Conservation (phyloP, 2,888 invertebrate species). For the Amorpha juglandis region DNA sequence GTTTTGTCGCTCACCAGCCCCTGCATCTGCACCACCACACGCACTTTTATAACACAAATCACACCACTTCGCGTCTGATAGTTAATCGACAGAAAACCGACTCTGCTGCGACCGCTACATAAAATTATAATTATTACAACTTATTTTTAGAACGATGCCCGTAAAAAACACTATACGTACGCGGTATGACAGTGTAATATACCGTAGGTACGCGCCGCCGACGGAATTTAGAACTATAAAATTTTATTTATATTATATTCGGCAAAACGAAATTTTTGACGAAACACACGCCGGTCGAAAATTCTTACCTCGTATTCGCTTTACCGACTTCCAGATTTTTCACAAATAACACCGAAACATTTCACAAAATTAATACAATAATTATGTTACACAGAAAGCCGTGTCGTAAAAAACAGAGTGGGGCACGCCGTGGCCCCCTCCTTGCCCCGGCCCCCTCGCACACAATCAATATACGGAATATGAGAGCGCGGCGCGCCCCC, state of each 20-base stretch:
- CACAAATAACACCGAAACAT: slow-evolving; percentile 83
- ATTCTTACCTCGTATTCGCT: slow-evolving; percentile 78
- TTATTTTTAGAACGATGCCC: slow-evolving; percentile 85
- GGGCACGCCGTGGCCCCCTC: slow-evolving; percentile 85
- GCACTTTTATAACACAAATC: slow-evolving; percentile 72
- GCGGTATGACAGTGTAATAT: slow-evolving; percentile 84
- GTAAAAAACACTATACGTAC: slow-evolving; percentile 85
- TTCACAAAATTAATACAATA: slow-evolving; percentile 84
- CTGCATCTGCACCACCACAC: slow-evolving; percentile 82
- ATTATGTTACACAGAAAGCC: slow-evolving; percentile 85
- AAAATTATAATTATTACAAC: slow-evolving; percentile 85
- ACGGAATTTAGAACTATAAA: slow-evolving; percentile 81
- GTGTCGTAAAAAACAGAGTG: slow-evolving; percentile 85
- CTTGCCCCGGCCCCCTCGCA: slow-evolving; percentile 83
- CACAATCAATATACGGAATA: slow-evolving; percentile 85
- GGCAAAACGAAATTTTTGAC: slow-evolving; percentile 63
- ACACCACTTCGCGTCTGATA: slow-evolving; percentile 71
- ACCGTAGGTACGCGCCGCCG: slow-evolving; percentile 82
- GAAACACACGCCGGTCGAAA: slow-evolving; percentile 63
- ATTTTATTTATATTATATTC: slow-evolving; percentile 76
- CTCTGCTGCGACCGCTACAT: slow-evolving; percentile 82
- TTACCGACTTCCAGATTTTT: slow-evolving; percentile 79
- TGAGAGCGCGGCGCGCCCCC: slow-evolving; percentile 84
- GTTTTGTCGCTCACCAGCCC: slow-evolving; percentile 86
- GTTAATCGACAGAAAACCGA: slow-evolving; percentile 79